Percentiles rank a stretch among this genome's conserved stretches.
Conservation (phyloP, 2,797 vertebrate genomes). For the Falco berigora region DNA sequence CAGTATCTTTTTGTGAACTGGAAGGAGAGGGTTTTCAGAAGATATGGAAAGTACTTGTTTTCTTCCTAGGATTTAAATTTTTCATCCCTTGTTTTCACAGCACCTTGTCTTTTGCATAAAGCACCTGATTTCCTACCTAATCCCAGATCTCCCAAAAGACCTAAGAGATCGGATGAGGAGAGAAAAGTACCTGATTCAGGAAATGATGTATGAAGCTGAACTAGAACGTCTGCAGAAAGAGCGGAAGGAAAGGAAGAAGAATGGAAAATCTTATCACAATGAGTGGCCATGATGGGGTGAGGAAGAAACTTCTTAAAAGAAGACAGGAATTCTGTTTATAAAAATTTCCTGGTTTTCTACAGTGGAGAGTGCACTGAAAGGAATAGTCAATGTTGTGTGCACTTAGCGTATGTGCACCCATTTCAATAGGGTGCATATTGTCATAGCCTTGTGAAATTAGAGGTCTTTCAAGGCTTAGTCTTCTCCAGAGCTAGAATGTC, state of each 20-base stretch:
- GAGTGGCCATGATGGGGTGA: slow-evolving; percentile 78
- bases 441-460: neutral
- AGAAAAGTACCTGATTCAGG: slow-evolving; percentile 84
- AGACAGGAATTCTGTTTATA: neutral
- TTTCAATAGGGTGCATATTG: neutral
- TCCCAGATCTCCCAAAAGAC: slow-evolving; percentile 84
- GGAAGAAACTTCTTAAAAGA: neutral
- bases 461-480: neutral
- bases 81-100: slow-evolving; percentile 60
- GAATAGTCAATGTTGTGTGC: neutral
- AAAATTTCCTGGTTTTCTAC: neutral
- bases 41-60: neutral
- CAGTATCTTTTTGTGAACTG: neutral
- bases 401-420: neutral
- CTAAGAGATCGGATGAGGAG: slow-evolving; percentile 82
- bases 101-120: slow-evolving; percentile 85
- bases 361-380: neutral
- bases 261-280: slow-evolving; percentile 78
- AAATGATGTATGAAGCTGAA: slow-evolving; percentile 86
- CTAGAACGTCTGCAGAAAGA: slow-evolving; percentile 81
- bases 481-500: neutral
- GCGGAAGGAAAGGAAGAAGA: slow-evolving; percentile 79
- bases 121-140: slow-evolving; percentile 84
- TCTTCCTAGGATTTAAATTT: neutral
- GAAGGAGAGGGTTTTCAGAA: neutral